Percentiles rank a stretch among this genome's conserved stretches.
These are phyloP conservation scores for Myioborus melanocephalus DNA, from an alignment of 2,797 vertebrate species.

Conservation along the genomic window DNA sequence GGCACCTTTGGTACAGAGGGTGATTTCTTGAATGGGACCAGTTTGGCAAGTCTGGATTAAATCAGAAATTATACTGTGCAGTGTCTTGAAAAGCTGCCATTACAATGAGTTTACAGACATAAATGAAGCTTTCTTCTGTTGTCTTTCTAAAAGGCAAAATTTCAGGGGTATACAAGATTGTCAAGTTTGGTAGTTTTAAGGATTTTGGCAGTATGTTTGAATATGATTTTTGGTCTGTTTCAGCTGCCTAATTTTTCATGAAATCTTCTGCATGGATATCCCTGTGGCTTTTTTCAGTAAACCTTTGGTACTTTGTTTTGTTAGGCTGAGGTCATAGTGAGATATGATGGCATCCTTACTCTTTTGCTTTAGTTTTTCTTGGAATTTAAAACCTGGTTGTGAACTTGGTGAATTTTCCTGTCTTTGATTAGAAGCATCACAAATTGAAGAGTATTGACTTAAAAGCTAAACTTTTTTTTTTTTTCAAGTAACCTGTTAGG, in stretches of 20 bases:
- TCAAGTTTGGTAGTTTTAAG: not conserved
- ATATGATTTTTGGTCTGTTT: not conserved
- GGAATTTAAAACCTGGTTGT: not conserved
- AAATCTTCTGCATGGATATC: not conserved
- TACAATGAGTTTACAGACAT: not conserved
- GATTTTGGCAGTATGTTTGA: not conserved
- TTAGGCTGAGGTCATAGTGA: not conserved
- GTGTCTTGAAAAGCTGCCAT: not conserved
- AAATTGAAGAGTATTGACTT: not conserved
- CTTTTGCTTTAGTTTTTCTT: not conserved
- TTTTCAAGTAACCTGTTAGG: not conserved
- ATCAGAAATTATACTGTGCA: not conserved
- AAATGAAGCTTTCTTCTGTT: not conserved
- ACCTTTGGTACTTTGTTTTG: not conserved
- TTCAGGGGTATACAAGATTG: not conserved
- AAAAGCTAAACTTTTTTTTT: not conserved
- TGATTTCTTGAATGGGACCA: not conserved
- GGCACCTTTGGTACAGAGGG: not conserved
- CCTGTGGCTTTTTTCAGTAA: not conserved
- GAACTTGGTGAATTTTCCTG: not conserved
- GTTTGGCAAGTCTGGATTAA: not conserved
- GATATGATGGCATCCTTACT: not conserved
- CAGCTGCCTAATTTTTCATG: not conserved
- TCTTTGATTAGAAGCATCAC: not conserved
- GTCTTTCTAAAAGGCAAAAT: not conserved